Base-by-base conservation (phyloP, 2,888 invertebrate genomes). In the Trilocha varians region DNA sequence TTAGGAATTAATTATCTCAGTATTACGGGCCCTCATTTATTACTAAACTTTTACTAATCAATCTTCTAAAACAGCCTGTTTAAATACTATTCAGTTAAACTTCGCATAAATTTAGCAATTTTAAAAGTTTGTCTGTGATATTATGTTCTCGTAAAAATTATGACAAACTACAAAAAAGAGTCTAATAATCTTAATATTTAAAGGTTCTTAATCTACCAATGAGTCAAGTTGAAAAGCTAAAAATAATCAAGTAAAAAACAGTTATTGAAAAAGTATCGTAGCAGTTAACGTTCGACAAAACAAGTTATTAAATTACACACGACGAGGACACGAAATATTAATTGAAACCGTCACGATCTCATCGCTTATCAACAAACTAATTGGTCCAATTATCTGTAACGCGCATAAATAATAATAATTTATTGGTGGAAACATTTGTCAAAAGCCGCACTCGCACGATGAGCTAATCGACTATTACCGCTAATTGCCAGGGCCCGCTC, bases 401-500 rank as follows among this genome's bases (percentile, higher is more conserved):
- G 64, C 62, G 61, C 66, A 69, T 72, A 72, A 74, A 73, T 74
- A 78, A 75, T 71, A 73, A 72, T 78, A 76, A 78, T 73, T 75
- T 74, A 78, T 80, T 76, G 76, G 68, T 69, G 68, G 75, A 57
- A 71, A 75, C 79, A 79, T 82, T 83, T 79, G 83, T 83, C 84
- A 83, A 82, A 83, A 80, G 79, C 79, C 82, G 70, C 78, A 78
- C 76, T 79, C 75, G 70, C 71, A 82, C 84, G 84, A 83, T 78
- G 83, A 78, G 80, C 84, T 85, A 84, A 85, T 85, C 85, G 84
- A 84, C 82, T 83, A 85, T 85, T 83, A 85, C 85, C 84, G 76
- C 83, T 85, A 85, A 85, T 85, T 85, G 83, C 79, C 73, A 69
- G 66, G 69, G 64, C 57, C 69, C 55, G 57, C 56, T 49, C 56